Conservation (phyloP, 2,797 vertebrate genomes). For the Ctenochaetus hawaiiensis region DNA sequence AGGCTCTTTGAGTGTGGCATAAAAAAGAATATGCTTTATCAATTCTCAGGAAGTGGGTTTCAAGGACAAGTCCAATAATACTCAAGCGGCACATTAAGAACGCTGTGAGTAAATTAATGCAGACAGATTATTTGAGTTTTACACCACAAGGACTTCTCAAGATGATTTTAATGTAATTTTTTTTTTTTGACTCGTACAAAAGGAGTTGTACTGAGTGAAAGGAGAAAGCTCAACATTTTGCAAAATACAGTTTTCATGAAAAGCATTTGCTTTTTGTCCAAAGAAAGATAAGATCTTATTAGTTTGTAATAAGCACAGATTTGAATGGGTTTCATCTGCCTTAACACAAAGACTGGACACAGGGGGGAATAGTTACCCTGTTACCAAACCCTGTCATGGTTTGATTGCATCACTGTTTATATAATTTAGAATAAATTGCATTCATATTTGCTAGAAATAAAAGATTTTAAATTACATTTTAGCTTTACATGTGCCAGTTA, state of each 20-base stretch:
- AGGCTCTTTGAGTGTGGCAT: conserved; percentile 68
- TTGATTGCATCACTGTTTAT: too few species aligned
- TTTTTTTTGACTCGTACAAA: neutral
- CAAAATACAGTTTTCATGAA: neutral
- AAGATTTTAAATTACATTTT: too few species aligned
- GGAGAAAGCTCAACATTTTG: conserved; percentile 10
- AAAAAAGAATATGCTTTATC: conserved; percentile 73
- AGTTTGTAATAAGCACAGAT: neutral
- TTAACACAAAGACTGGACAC: neutral
- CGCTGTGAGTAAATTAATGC: conserved; percentile 62
- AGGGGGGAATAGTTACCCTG: neutral
- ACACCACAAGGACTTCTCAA: conserved; percentile 40
- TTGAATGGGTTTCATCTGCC: neutral
- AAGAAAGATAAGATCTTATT: neutral
- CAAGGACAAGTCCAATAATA: conserved; percentile 80
- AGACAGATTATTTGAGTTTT: conserved; percentile 53
- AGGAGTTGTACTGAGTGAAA: neutral
- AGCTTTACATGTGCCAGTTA: neutral
- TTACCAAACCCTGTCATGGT: too few species aligned
- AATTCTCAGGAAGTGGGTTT: conserved; percentile 77
- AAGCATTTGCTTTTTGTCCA: neutral
- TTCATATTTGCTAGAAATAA: too few species aligned
- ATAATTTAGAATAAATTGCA: neutral
- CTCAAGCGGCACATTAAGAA: conserved; percentile 64
- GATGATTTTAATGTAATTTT: neutral